A percentile compares a stretch with the other conserved stretches of the same genome.
phyloP scores from a whole-genome alignment of 2,888 invertebrate genomes.

The Acleris laterana region DNA sequence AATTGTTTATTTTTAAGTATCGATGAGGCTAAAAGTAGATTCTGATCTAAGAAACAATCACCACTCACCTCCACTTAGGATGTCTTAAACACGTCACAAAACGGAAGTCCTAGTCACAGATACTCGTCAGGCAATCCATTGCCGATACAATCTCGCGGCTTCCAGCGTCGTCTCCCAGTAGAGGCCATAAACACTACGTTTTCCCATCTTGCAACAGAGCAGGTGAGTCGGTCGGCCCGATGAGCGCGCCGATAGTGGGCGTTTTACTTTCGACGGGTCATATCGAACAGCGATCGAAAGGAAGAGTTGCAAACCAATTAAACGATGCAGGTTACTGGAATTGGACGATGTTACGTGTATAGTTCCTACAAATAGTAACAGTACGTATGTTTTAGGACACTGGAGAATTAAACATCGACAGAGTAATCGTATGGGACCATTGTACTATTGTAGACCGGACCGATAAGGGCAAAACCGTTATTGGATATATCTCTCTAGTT shows the following conservation, averaged over 20 bases:
- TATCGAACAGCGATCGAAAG: constrained; percentile 9
- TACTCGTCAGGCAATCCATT: background rate
- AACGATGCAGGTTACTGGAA: constrained; percentile 3
- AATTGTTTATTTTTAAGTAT: too few species aligned
- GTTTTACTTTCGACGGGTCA: constrained; percentile 32
- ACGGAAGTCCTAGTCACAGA: constrained; percentile 17
- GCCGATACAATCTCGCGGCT: constrained; percentile 19
- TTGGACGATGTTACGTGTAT: background rate
- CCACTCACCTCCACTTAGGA: background rate
- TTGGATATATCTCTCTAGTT: too few species aligned
- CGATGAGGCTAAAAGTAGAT: too few species aligned
- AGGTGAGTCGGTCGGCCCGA: constrained; percentile 20
- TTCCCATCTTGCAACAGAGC: background rate
- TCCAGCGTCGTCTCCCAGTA: background rate
- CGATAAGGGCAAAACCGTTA: too few species aligned
- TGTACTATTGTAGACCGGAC: too few species aligned
- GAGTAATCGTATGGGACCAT: too few species aligned
- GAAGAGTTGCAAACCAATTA: constrained; percentile 25
- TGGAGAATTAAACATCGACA: too few species aligned
- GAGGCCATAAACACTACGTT: background rate
- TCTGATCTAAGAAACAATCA: background rate
- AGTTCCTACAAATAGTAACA: background rate
- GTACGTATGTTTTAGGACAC: too few species aligned
- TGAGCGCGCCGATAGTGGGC: constrained; percentile 6
- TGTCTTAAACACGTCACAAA: constrained; percentile 12